phyloP scores from a whole-genome alignment of 1,140 invertebrate genomes.

The Ostrea denselamellosa region DNA sequence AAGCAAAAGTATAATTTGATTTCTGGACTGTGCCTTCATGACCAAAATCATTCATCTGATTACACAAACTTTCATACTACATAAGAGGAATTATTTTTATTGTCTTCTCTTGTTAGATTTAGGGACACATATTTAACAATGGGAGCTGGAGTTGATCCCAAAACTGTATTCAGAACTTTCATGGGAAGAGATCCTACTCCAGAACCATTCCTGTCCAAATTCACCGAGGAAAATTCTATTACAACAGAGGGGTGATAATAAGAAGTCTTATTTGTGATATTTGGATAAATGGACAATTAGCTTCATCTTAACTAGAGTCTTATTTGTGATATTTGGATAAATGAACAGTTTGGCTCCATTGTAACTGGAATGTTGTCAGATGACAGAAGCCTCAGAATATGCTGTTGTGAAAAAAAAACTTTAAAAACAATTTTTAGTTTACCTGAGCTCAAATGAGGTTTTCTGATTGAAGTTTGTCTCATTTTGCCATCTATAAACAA shows the following conservation, averaged over 20 bases:
- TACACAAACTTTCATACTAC: no score
- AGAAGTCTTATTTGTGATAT: not conserved
- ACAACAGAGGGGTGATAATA: not conserved
- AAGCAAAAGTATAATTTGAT: no score
- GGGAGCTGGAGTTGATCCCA: slow-evolving; percentile 14
- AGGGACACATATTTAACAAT: slow-evolving; percentile 16
- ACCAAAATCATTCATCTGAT: no score
- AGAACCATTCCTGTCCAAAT: not conserved
- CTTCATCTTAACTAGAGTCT: not conserved
- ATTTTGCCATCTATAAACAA: no score
- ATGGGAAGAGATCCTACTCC: slow-evolving; percentile 27
- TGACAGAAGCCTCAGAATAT: no score
- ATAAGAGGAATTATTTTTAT: not conserved
- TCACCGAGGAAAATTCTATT: not conserved
- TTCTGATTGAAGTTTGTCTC: no score
- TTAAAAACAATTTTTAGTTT: no score
- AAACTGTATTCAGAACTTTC: slow-evolving; percentile 29
- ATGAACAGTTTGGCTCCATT: not conserved
- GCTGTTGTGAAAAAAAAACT: no score
- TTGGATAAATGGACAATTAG: not conserved
- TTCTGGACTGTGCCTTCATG: no score
- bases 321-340: not conserved
- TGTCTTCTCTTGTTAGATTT: not conserved
- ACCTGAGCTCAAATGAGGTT: no score
- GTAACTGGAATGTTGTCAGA: no score